These are phyloP conservation scores for Proisotoma minuta DNA, from an alignment of 2,888 invertebrate genomes.

Conservation along the genomic window DNA sequence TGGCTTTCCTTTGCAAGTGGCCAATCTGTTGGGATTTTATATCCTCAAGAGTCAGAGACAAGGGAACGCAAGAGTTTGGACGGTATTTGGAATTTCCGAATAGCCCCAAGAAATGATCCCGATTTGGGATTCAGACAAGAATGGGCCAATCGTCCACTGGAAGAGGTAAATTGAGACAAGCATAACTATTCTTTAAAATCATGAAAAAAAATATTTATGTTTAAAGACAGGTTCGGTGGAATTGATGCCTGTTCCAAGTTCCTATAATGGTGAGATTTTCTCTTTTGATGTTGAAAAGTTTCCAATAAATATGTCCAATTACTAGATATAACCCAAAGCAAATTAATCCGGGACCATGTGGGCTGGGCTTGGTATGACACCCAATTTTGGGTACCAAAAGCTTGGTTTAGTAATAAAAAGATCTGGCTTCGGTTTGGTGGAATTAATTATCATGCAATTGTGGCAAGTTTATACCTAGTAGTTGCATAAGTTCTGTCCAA, in stretches of 20 bases:
- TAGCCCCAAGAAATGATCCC: conserved; percentile 51
- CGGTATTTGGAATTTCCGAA: conserved; percentile 56
- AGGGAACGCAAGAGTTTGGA: conserved; percentile 53
- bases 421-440: conserved; percentile 57
- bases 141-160: conserved; percentile 50
- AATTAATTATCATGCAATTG: conserved; percentile 57
- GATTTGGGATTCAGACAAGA: conserved; percentile 52
- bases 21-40: conserved; percentile 36
- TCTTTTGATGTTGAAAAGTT: neutral
- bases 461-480: conserved; percentile 50
- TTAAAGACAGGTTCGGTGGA: conserved; percentile 49
- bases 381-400: conserved; percentile 52
- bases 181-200: neutral
- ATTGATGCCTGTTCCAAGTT: conserved; percentile 59
- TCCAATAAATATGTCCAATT: conserved; percentile 50
- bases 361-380: conserved; percentile 63
- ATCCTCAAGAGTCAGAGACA: conserved; percentile 48
- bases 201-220: neutral
- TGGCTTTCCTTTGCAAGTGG: no score
- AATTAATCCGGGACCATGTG: conserved; percentile 56
- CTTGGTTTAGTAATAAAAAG: conserved; percentile 50
- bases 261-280: neutral
- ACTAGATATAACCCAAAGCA: conserved; percentile 57
- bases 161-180: conserved; percentile 16
- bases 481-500: no score